These are phyloP conservation scores for Pachyramphus minor DNA, from an alignment of 2,113 vertebrate genomes.

Conservation along the genomic window DNA sequence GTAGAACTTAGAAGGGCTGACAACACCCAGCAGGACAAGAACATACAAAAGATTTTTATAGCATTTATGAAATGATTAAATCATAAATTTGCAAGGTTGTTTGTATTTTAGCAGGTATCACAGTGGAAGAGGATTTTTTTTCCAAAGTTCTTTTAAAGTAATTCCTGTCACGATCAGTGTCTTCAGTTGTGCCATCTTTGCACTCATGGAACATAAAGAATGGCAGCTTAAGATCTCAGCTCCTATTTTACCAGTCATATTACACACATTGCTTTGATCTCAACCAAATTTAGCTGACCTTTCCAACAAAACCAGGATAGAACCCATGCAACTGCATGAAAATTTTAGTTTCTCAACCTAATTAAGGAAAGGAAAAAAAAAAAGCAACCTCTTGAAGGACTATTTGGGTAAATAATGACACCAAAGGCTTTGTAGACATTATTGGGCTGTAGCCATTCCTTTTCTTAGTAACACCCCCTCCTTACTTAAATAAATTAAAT, in stretches of 20 bases:
- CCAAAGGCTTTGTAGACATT: neutral
- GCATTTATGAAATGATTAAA: neutral
- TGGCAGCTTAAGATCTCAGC: neutral
- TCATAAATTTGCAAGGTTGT: neutral
- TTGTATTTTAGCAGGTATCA: neutral
- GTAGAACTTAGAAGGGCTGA: neutral
- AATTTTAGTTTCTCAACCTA: neutral
- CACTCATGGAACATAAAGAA: neutral
- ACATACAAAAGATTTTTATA: neutral
- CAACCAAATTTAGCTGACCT: neutral
- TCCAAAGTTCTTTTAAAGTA: neutral
- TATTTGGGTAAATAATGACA: neutral
- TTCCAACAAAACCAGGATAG: neutral
- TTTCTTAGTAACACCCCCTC: neutral
- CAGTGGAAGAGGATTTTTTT: neutral
- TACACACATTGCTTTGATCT: neutral
- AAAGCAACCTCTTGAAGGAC: neutral
- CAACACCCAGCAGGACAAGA: neutral
- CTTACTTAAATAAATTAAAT: neutral
- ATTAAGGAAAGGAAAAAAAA: neutral
- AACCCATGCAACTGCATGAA: neutral
- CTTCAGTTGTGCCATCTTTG: neutral
- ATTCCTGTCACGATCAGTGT: neutral
- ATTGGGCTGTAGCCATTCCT: neutral
- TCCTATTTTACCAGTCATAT: neutral